These are phyloP conservation scores for Paedocypris micromegethes DNA, from an alignment of 2,797 vertebrate genomes.

Conservation along the genomic window DNA sequence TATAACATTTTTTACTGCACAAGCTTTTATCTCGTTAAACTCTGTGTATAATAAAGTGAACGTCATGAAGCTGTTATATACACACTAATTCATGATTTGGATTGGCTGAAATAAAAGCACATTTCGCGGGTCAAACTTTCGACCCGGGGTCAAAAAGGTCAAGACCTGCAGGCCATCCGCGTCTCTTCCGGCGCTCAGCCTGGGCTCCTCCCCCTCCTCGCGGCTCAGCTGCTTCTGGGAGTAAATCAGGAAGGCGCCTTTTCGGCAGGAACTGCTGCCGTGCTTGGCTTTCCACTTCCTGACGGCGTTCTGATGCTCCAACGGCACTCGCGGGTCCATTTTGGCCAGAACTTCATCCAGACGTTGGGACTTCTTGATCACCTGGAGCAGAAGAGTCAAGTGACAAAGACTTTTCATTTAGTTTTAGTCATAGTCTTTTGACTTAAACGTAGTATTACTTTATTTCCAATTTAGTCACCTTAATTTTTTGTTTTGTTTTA, in stretches of 20 bases:
- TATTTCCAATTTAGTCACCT: too few relatives aligned
- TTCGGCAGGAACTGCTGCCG: constrained; percentile 56
- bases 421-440: too few relatives aligned
- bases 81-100: too few relatives aligned
- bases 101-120: too few relatives aligned
- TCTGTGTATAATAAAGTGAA: too few relatives aligned
- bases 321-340: constrained; percentile 72
- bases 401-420: too few relatives aligned
- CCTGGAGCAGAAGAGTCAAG: constrained; percentile 58
- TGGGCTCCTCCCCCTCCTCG: constrained; percentile 53
- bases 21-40: too few relatives aligned
- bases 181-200: constrained; percentile 60
- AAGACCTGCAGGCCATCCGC: constrained; percentile 68
- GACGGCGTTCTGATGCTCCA: constrained; percentile 73
- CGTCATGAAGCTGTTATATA: too few relatives aligned
- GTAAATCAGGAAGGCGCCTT: constrained; percentile 81
- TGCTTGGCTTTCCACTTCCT: constrained; percentile 79
- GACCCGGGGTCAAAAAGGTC: neutral
- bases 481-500: too few relatives aligned
- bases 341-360: constrained; percentile 77
- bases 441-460: too few relatives aligned
- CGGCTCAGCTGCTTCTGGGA: constrained; percentile 79
- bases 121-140: neutral
- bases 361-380: constrained; percentile 77
- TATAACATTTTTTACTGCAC: too few relatives aligned